Evolutionary conservation across 2,888 invertebrate genomes (phyloP).

Genomic region (Strigamia transsilvanica): DNA sequence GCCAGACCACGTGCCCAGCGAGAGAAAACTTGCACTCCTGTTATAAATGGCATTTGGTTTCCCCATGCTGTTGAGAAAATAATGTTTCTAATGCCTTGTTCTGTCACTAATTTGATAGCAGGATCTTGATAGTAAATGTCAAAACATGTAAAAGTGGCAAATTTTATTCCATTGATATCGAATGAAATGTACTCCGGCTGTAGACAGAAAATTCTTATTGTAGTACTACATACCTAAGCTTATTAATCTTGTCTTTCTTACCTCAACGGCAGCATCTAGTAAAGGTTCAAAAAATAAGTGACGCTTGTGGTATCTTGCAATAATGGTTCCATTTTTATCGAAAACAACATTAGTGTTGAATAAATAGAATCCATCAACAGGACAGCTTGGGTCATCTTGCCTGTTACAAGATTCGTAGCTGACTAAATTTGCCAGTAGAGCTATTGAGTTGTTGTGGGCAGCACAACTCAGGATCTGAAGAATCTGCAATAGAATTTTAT

Average conservation of each 20-base stretch:
- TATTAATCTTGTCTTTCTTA: neutral
- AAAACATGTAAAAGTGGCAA: constrained; percentile 84
- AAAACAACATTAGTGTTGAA: constrained; percentile 42
- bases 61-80: constrained; percentile 81
- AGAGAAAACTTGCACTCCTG: constrained; percentile 64
- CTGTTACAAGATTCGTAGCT: neutral
- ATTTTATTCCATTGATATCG: constrained; percentile 67
- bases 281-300: constrained; percentile 9
- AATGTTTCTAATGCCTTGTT: constrained; percentile 70
- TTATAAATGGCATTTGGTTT: constrained; percentile 80
- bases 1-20: constrained; percentile 28
- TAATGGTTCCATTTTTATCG: neutral
- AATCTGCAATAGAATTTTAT: too few species aligned
- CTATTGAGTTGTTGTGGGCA: constrained; percentile 25
- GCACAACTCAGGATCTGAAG: constrained; percentile 7
- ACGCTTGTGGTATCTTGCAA: constrained; percentile 23
- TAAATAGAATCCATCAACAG: neutral
- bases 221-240: too few species aligned
- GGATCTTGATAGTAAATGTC: constrained; percentile 81
- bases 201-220: neutral
- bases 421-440: neutral
- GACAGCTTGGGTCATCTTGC: neutral
- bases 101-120: constrained; percentile 69
- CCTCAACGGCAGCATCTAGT: neutral
- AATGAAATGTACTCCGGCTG: neutral